These are phyloP conservation scores for Parasteatoda tepidariorum DNA, from an alignment of 1,140 invertebrate species.

Conservation along the genomic window DNA sequence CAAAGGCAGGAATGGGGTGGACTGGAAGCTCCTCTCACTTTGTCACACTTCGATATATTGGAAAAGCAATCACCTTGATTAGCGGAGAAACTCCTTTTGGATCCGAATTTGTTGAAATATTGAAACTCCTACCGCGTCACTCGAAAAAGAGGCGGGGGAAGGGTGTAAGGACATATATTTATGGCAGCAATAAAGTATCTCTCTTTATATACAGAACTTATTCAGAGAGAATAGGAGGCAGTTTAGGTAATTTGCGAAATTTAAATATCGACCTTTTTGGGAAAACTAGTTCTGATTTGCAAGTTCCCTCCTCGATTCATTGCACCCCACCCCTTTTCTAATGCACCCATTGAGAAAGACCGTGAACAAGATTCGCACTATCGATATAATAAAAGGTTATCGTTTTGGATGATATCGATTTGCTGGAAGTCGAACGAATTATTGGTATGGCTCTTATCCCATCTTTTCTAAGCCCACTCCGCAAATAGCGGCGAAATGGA, in stretches of 20 bases:
- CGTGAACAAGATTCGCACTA: neutral
- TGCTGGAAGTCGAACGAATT: constrained; percentile 5
- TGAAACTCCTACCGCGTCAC: constrained; percentile 14
- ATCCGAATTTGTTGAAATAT: constrained; percentile 50
- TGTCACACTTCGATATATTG: constrained; percentile 37
- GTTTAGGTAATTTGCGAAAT: constrained; percentile 46
- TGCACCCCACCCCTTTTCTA: neutral
- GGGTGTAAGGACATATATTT: constrained; percentile 34
- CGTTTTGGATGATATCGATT: constrained; percentile 18
- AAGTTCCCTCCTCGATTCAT: neutral
- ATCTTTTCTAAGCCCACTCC: neutral
- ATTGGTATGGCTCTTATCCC: neutral
- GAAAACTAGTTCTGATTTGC: neutral
- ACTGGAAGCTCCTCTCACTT: neutral
- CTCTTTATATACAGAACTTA: constrained; percentile 14
- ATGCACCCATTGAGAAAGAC: neutral
- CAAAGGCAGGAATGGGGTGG: neutral
- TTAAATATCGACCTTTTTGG: constrained; percentile 43
- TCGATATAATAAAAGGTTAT: constrained; percentile 18
- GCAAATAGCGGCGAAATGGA: constrained; percentile 6
- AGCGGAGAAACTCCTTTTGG: constrained; percentile 2
- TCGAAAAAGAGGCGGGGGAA: neutral
- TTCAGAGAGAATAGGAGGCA: neutral
- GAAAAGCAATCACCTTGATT: constrained; percentile 54
- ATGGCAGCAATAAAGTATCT: constrained; percentile 8